Base-by-base conservation (phyloP, 2,797 vertebrate genomes). In the Mormyrus hasselquistii region DNA sequence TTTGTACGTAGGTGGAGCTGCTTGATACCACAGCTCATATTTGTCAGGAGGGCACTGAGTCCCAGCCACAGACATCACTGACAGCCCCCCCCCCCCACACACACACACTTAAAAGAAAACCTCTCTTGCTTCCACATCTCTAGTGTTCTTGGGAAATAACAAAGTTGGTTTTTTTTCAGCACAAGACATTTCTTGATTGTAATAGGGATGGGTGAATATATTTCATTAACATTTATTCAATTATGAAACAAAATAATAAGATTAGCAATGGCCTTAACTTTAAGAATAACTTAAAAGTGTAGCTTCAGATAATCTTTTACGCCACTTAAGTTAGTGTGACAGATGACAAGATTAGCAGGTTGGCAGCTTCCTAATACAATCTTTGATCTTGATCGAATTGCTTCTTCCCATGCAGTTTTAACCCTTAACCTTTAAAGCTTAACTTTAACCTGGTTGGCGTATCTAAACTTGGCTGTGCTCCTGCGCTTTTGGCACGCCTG, bases 1-100 rank as follows among this genome's bases (percentile, higher is more conserved):
- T 92, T 93, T 91, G 91, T 79, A 92, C 86, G 88, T 90, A 38
- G 86, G 85, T 69, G 38, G 84, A 79, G 57, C 89, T 89, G 86
- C 89, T 90, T 50, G 52, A 86, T 29, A 25, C 49, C 25, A 25
- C 82, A 84, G 47, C 82, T 85, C 82, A 85, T 12, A 50, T 85
- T 52, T 50, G 9, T 19, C 29, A 57, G 73, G 52, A 62, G 52
- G n/a, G 76, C 52, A 73, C 9, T 12, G 29, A 53, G 88, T 22
- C 88, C 29, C 52, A 41, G 34, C 55, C 79, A 50, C 34, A 29
- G 44, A 4, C 88, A 59, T 9, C n/a, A 25, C 29, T 59, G 52
- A 55, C 22, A 14, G 83, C 76, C 76, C 3, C 41, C 8, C 2
- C 73, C 38, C 38, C 34, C 14, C 69, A 16, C 4, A 2, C 14